Evolutionary conservation across 2,797 vertebrate species (phyloP), one percentile per base, ranked within the genome.

Genomic region (Gallinago solitaria): DNA sequence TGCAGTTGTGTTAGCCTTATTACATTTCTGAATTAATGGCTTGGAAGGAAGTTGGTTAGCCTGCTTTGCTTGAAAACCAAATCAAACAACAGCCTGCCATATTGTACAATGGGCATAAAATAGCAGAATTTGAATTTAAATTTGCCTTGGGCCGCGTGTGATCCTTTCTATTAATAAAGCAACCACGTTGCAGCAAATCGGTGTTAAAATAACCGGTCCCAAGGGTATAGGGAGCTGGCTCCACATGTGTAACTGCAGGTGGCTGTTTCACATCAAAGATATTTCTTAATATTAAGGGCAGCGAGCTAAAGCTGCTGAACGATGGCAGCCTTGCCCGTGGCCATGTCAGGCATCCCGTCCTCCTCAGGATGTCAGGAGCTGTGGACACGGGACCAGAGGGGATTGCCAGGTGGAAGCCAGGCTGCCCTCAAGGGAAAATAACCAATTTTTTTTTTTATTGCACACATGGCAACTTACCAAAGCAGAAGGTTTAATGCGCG

Each of bases 1-100:
- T 78, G 77, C 60, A 53, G 77, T 89, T 92, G 64, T 69, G 51
- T 80, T 88, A 64, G 89, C 60, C 90, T 84, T 82, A 71, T 50
- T 97, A 61, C 80, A 67, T 47, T 35, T 39, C 77, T 87, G 96
- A 92, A 90, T 89, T 95, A 94, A 95, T 94, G 90, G 53, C 78
- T 94, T 71, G 78, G 78, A 95, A 95, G 88, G 85, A 94, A 89
- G 70, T 95, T 86, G 90, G 63, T 70, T 67, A 83, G 69, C 39
- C 70, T 91, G 73, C 54, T 86, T 90, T 94, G 39, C 90, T 90
- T 87, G 81, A 87, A 92, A 92, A 90, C 64, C 78, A 79, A 76
- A 84, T 54, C 86, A 90, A 90, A 79, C 86, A 53, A 6, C 76
- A 48, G 35, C 83, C 74, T 94, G 48, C 63, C 90, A 27, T 50